Evolutionary conservation across 2,888 invertebrate genomes (phyloP), one percentile per base, ranked within the genome.

Genomic region (Polyploca ridens): DNA sequence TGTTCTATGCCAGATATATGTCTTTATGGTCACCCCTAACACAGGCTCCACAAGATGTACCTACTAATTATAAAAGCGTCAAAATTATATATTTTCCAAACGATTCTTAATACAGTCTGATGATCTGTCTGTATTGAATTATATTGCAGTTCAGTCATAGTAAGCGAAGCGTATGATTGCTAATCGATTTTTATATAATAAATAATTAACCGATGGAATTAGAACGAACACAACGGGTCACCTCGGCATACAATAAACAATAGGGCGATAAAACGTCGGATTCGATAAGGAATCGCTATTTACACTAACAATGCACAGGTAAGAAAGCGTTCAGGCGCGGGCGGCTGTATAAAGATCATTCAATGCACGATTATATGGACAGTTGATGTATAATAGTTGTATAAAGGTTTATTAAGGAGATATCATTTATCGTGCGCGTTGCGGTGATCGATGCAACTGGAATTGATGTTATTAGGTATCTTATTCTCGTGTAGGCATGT

Each of bases 211-310:
- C 66, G 62, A 73, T 75, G 67, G 66, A 81, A 81, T 74, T 77
- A 71, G 76, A 79, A 78, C 73, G 74, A 75, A 76, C 71, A 73
- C 65, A 73, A 76, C 75, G 75, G 83, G 78, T 82, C 78, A 81
- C 68, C 76, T 68, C 68, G 73, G 75, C 71, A 78, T 80, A 86
- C 81, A 86, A 84, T 84, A 82, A 86, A 87, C 84, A 86, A 86
- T 82, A 67, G 74, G 61, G 66, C 82, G 83, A 87, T 87, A 87
- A 79, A 84, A 79, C 73, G 73, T 58, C 59, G 72, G 72, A 78
- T 75, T 77, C 74, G 83, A 85, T 86, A 85, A 83, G 70, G 75
- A 78, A 77, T 78, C 73, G 75, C 74, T 78, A 75, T 81, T 80
- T 78, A 83, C 74, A 76, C 78, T 74, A 81, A 86, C 84, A 86